Evolutionary conservation across 1,140 invertebrate species (phyloP).

Genomic region (Drusus annulatus): DNA sequence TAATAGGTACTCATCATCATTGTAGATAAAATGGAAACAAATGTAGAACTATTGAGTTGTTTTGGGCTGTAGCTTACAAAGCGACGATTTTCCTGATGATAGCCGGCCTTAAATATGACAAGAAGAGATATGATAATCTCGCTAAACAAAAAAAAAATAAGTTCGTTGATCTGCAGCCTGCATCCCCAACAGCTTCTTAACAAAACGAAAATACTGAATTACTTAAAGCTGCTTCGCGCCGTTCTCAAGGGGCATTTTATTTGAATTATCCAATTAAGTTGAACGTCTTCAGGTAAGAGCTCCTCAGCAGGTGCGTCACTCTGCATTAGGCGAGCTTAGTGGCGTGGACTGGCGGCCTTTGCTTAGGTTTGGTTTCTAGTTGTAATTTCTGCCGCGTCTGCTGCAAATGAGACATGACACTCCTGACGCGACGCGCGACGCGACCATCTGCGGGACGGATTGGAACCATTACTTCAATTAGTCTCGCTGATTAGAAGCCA

Average conservation of each 20-base stretch:
- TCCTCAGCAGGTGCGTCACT: slow-evolving; percentile 19
- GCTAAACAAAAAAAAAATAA: no score
- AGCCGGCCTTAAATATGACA: no score
- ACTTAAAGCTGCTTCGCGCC: not conserved
- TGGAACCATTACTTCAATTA: no score
- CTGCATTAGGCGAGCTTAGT: slow-evolving; percentile 15
- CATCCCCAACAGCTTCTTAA: not conserved
- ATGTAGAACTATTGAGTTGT: no score
- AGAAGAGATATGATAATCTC: no score
- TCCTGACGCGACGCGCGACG: not conserved
- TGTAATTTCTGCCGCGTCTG: not conserved
- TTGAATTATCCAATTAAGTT: slow-evolving; percentile 29
- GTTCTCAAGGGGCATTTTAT: slow-evolving; percentile 31
- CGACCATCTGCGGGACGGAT: not conserved
- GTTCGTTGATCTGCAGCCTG: no score
- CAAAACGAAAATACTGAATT: slow-evolving; percentile 11
- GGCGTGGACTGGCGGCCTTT: not conserved
- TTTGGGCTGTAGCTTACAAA: no score
- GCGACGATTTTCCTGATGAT: no score
- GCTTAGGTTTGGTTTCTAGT: no score
- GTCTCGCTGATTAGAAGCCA: no score
- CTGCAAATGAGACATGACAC: slow-evolving; percentile 8
- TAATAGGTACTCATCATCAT: no score
- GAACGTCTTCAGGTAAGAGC: slow-evolving; percentile 34
- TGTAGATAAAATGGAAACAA: no score